Evolutionary conservation across 1,140 invertebrate genomes (phyloP), one percentile per base, ranked within the genome.

Genomic region (Meloidogyne chitwoodi): DNA sequence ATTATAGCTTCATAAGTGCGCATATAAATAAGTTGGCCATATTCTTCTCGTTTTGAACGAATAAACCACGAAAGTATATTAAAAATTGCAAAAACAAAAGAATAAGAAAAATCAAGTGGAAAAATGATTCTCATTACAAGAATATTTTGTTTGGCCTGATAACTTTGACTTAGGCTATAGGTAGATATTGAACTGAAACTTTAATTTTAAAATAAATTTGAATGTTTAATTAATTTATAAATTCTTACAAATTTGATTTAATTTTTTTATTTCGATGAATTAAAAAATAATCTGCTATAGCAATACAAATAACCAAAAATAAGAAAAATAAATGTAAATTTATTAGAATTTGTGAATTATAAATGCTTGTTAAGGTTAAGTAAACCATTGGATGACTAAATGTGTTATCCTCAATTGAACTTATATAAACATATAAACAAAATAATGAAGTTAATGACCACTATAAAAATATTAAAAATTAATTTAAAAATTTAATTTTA

Each of bases 81-180:
- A 38, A 73, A 73, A 19, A 73, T 14, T n/a, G 27, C 34, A 64
- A 73, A 73, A 22, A 62, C 41, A 62, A 73, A 41, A 24, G 70
- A 34, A 34, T 73, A 73, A 64, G 70, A 73, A 34, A 73, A 73
- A 22, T 73, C 70, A 19, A 73, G 29, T 22, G 70, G 70, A 29
- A 73, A 73, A 62, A 73, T 73, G 14, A 73, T 62, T 19, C 24
- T 61, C 70, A 73, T 73, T 0, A 64, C 64, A 61, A 73, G 56
- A 56, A 73, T 56, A 24, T 73, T 73, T 34, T 73, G 56, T 27
- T 61, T 73, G 2, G 70, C 56, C 29, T 73, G 70, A 14, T 73
- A 73, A 22, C 34, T 73, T 29, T 64, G 27, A 26, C 70, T 73
- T 0, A 73, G 22, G 2, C 26, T 63, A n/a, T 73, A 73, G 41